Evolutionary conservation across 2,797 vertebrate genomes (phyloP), one percentile per base, ranked within the genome.

Genomic region (Chrosomus eos): DNA sequence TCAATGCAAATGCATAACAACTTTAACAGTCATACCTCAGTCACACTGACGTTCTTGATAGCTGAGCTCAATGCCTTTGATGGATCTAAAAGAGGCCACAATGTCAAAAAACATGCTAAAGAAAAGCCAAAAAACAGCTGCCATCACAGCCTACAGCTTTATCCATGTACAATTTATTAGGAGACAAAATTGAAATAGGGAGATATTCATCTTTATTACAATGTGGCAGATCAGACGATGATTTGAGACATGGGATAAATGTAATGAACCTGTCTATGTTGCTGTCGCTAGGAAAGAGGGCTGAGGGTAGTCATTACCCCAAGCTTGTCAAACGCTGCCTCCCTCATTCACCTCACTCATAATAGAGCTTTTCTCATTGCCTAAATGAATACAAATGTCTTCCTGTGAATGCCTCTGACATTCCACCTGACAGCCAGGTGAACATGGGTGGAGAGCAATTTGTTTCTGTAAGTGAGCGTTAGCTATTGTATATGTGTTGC

Each of bases 361-460:
- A 86, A 89, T 86, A 67, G 74, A 85, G 74, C 53, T 83, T 86
- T 86, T 82, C 81, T 82, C 83, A 83, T 74, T 79, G 82, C 60
- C 80, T 82, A 89, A 85, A 89, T 86, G 70, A 88, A 89, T 86
- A 88, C 75, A 88, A 86, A 89, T 79, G 45, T 77, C 84, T 88
- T 58, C 26, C 38, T 85, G 64, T 72, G 71, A 85, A 83, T 38
- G 74, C 36, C 4, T 84, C 62, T 55, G 81, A 89, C 60, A 60
- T 48, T 64, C 48, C 70, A 75, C 76, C 80, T 83, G 86, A 76
- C 83, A 87, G 86, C 80, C 84, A 87, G 72, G 71, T 81, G 81
- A 73, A 64, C 66, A 77, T 73, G 58, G 77, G 51, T 21, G 66
- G 33, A 21, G 38, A 64, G 68, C 31, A 72, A 74, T 84, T 67